Base-by-base conservation (phyloP, 1,140 invertebrate genomes). In the Pantala flavescens region DNA sequence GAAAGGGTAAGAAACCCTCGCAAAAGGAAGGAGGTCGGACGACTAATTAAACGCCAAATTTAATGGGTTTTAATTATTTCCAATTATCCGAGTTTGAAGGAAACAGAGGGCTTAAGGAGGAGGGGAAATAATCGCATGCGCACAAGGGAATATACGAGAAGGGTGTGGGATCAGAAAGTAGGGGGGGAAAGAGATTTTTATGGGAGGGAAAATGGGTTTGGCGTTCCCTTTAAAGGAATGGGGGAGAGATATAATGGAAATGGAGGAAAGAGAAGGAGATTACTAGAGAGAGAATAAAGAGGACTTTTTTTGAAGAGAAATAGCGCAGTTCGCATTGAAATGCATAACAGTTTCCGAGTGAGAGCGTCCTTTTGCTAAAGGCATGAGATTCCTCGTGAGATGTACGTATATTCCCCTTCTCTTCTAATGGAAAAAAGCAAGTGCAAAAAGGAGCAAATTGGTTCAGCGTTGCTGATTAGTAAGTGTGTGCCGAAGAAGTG, bases 21-120 rank as follows among this genome's bases (percentile, higher is more conserved):
- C 3, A 36, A 9, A 9, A 36, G 28, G 28, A 36, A 36, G 28
- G 28, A 36, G 28, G 28, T 36, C 28, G 28, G 28, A 2, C 2
- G 28, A 63, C 49, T 63, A 63, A 63, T 63, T 63, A 63, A 63
- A 63, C 49, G 49, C 49, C 49, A 63, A 63, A 63, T 63, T 63
- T 63, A 63, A 63, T 63, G 14, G 49, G 49, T 63, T 63, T 63
- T 63, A 63, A 63, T 63, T 63, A 63, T 63, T 63, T 63, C 49
- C 49, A 63, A 63, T 63, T 63, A 63, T 19, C 49, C 49, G 12
- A 63, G 16, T 63, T 63, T 63, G 49, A 63, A 63, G 49, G 49
- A 63, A 63, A 21, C 49, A 21, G 49, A 21, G 49, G 49, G 49
- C 16, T 21, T 63, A 63, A 63, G 49, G 49, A 63, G 49, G 2